These are phyloP conservation scores for Drosophila villosipedis DNA, from an alignment of 2,888 invertebrate genomes.

Conservation along the genomic window DNA sequence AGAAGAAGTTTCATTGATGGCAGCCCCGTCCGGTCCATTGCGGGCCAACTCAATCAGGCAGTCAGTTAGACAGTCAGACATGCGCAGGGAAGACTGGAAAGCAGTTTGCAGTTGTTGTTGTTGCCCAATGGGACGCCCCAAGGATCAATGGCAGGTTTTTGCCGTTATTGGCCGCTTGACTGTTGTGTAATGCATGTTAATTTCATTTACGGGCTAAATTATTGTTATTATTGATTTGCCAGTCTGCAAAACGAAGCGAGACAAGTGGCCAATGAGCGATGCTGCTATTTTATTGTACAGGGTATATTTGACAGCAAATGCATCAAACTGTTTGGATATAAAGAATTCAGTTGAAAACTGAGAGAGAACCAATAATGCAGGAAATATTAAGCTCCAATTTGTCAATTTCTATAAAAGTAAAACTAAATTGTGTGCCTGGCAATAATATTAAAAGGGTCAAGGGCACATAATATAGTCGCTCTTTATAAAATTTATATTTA, in stretches of 20 bases:
- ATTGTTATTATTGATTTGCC: conserved; percentile 77
- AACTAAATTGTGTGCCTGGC: neutral
- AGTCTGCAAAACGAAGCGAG: conserved; percentile 10
- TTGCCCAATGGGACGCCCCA: conserved; percentile 77
- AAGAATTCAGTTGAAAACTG: neutral
- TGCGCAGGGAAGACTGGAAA: conserved; percentile 54
- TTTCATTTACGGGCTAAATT: conserved; percentile 76
- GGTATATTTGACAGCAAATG: neutral
- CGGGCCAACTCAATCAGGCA: conserved; percentile 75
- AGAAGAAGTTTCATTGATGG: conserved; percentile 69
- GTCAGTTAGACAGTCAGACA: conserved; percentile 48
- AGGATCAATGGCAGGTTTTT: conserved; percentile 77
- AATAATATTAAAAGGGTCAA: neutral
- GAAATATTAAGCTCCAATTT: neutral
- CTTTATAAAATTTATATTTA: accelerated
- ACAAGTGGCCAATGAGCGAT: conserved; percentile 16
- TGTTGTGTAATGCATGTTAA: conserved; percentile 74
- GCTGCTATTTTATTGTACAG: neutral
- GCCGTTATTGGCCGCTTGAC: conserved; percentile 68
- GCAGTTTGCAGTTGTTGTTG: conserved; percentile 31
- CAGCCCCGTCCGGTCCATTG: conserved; percentile 43
- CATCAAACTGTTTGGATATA: too few relatives aligned
- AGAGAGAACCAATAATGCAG: neutral
- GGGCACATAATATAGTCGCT: neutral
- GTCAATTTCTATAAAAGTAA: neutral